A percentile compares a stretch with the other conserved stretches of the same genome.
Conservation (phyloP, 35 echinoderm and acorn worm genomes). For the Anneissia japonica region DNA sequence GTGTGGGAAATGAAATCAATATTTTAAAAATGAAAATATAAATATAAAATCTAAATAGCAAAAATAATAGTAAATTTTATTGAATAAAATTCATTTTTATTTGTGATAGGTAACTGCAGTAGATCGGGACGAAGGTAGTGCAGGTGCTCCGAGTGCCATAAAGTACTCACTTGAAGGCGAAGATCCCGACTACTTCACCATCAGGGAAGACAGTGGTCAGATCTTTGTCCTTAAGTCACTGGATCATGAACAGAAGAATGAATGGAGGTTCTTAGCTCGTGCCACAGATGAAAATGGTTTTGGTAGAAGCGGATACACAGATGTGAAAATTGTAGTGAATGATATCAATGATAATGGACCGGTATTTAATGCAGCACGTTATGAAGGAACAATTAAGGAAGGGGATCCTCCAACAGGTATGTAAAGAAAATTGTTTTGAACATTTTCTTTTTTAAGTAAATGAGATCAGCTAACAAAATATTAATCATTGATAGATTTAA, state of each 20-base stretch:
- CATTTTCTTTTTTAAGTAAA: too few species aligned
- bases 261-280: slow-evolving; percentile 41
- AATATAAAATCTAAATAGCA: too few species aligned
- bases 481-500: too few species aligned
- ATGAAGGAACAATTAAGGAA: slow-evolving; percentile 56
- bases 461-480: too few species aligned
- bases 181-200: slow-evolving; percentile 45
- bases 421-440: too few species aligned
- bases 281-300: slow-evolving; percentile 53
- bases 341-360: slow-evolving; percentile 77
- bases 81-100: too few species aligned
- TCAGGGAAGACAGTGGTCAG: slow-evolving; percentile 26
- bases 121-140: background rate
- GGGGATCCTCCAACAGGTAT: slow-evolving; percentile 30
- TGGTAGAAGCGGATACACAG: slow-evolving; percentile 47
- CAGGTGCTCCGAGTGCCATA: slow-evolving; percentile 3
- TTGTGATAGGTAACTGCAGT: background rate
- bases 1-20: too few species aligned
- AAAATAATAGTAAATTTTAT: too few species aligned
- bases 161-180: slow-evolving; percentile 47
- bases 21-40: too few species aligned
- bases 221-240: slow-evolving; percentile 35
- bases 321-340: slow-evolving; percentile 24
- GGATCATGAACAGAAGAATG: slow-evolving; percentile 51
- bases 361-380: slow-evolving; percentile 47